Evolutionary conservation across 2,888 invertebrate genomes (phyloP).

Genomic region (Phyllotreta cruciferae): DNA sequence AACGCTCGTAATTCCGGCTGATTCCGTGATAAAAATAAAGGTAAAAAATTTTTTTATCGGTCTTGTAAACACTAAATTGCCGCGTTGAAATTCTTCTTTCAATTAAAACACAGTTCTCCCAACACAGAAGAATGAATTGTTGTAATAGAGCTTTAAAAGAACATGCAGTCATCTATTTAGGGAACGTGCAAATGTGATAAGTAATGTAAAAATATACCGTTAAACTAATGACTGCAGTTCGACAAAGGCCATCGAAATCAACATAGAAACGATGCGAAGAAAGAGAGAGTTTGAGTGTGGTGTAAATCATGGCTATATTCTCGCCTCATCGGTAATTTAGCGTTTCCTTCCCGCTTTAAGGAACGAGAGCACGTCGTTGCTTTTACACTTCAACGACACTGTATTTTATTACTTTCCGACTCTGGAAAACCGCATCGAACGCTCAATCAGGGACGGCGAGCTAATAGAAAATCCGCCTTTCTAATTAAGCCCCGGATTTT

Average conservation of each 20-base stretch:
- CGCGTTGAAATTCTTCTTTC: slow-evolving; percentile 37
- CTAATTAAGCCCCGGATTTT: slow-evolving; percentile 13
- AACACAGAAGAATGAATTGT: not conserved
- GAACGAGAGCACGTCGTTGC: slow-evolving; percentile 54
- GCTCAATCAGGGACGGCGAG: slow-evolving; percentile 28
- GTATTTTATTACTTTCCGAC: slow-evolving; percentile 55
- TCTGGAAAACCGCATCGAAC: slow-evolving; percentile 32
- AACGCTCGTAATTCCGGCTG: slow-evolving; percentile 32
- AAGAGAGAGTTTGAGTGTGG: slow-evolving; percentile 47
- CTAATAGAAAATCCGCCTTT: not conserved
- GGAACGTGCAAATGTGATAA: no score
- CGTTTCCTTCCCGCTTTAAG: slow-evolving; percentile 52
- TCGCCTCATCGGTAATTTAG: slow-evolving; percentile 55
- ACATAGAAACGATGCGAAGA: slow-evolving; percentile 43
- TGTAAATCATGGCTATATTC: slow-evolving; percentile 54
- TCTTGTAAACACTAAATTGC: slow-evolving; percentile 38
- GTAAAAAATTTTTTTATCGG: slow-evolving; percentile 30
- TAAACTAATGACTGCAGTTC: slow-evolving; percentile 38
- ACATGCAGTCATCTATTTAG: no score
- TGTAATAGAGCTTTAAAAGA: no score
- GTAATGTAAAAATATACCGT: no score
- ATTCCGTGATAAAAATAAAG: slow-evolving; percentile 34
- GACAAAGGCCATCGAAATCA: slow-evolving; percentile 40
- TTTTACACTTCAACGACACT: slow-evolving; percentile 56
- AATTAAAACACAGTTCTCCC: slow-evolving; percentile 27